A percentile compares a stretch with the other conserved stretches of the same genome.
These are phyloP conservation scores for Ifrita kowaldi DNA, from an alignment of 2,113 vertebrate species.

Conservation along the genomic window DNA sequence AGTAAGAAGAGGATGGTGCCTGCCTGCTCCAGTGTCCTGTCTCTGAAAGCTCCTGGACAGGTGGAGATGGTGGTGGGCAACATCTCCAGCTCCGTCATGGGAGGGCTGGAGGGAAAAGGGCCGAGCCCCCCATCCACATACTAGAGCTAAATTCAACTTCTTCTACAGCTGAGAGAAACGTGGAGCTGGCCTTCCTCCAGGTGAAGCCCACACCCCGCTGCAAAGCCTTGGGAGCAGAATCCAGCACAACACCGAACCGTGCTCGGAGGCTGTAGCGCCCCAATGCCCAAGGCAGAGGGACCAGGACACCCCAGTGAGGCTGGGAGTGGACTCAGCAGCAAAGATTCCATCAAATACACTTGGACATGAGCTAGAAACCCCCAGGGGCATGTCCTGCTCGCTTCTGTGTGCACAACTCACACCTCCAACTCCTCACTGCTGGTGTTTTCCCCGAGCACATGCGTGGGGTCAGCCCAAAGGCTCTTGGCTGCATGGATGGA, in stretches of 20 bases:
- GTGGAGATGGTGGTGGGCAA: background rate
- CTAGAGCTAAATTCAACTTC: background rate
- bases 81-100: background rate
- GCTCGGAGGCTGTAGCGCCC: fast-evolving
- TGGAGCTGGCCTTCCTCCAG: background rate
- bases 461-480: background rate
- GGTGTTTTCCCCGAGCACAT: fast-evolving
- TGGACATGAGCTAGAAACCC: fast-evolving
- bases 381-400: fast-evolving
- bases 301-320: background rate
- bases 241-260: fast-evolving
- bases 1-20: background rate
- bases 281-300: background rate
- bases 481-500: background rate
- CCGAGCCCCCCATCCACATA: background rate
- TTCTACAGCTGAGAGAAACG: background rate
- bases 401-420: background rate
- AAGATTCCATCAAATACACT: background rate
- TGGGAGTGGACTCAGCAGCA: background rate
- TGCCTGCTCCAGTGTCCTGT: background rate
- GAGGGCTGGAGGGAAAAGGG: background rate
- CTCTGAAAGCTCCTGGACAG: background rate
- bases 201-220: background rate
- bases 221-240: background rate
- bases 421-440: background rate